These are phyloP conservation scores for Thalassarche chlororhynchos DNA, from an alignment of 2,113 vertebrate species.

Conservation along the genomic window DNA sequence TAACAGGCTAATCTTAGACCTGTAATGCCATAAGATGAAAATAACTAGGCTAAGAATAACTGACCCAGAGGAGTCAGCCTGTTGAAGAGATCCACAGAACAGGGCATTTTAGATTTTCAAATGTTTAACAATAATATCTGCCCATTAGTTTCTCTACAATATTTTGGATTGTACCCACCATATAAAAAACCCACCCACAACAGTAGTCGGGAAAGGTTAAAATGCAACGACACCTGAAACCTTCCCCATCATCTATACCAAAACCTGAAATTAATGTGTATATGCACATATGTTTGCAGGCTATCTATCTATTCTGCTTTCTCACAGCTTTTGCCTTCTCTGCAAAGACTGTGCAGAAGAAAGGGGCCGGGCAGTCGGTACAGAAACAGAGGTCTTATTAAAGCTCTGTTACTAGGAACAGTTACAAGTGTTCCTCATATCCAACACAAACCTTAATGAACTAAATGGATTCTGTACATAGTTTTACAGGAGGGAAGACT, in stretches of 20 bases:
- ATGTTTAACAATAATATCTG: slow-evolving; percentile 48
- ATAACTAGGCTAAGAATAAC: slow-evolving; percentile 99
- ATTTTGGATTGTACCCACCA: neutral
- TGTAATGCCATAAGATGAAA: slow-evolving; percentile 96
- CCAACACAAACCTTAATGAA: neutral
- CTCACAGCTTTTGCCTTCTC: neutral
- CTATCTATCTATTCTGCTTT: neutral
- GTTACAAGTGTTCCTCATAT: neutral
- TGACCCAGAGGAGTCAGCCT: slow-evolving; percentile 95
- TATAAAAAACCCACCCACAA: neutral
- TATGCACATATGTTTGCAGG: neutral
- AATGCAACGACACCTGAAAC: neutral
- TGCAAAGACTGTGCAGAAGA: neutral
- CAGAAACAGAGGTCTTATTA: neutral
- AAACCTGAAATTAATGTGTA: neutral
- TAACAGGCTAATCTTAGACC: slow-evolving; percentile 97
- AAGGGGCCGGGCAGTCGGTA: neutral
- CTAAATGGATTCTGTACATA: neutral
- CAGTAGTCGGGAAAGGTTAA: neutral
- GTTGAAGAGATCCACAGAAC: slow-evolving; percentile 72
- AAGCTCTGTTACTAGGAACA: neutral
- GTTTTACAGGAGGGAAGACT: neutral
- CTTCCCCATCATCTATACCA: neutral
- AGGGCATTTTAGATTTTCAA: slow-evolving; percentile 56
- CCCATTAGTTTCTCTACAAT: neutral